Evolutionary conservation across 2,797 vertebrate genomes (phyloP).

Genomic region (Heliangelus exortis): DNA sequence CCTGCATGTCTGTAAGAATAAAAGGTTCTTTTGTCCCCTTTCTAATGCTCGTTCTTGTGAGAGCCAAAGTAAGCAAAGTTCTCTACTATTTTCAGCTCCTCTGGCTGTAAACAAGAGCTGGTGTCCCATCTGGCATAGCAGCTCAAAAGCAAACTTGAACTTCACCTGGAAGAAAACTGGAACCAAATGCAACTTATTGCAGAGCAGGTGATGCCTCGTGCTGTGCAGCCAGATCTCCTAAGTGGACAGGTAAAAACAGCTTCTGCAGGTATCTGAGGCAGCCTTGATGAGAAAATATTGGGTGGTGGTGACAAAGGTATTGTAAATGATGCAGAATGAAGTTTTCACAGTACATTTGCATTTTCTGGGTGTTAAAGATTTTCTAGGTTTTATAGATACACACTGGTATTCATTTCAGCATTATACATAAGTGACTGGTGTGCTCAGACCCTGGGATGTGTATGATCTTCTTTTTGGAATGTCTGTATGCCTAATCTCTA

Average conservation of each 20-base stretch:
- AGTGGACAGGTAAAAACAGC: not conserved
- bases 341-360: not conserved
- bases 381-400: not conserved
- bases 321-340: not conserved
- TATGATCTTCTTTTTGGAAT: not conserved
- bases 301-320: not conserved
- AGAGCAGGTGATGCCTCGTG: not conserved
- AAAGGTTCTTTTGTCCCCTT: not conserved
- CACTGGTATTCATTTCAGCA: not conserved
- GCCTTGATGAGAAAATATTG: not conserved
- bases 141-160: not conserved
- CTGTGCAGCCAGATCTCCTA: not conserved
- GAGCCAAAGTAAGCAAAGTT: not conserved
- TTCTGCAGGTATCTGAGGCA: not conserved
- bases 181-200: not conserved
- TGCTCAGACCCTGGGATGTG: not conserved
- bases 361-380: not conserved
- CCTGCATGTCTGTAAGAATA: not conserved
- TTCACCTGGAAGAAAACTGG: not conserved
- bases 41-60: accelerated
- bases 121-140: not conserved
- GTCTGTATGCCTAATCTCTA: not conserved
- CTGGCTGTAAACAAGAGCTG: accelerated
- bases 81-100: not conserved
- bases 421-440: not conserved